Evolutionary conservation across 2,113 vertebrate species (phyloP).

Genomic region (Candoia aspera): DNA sequence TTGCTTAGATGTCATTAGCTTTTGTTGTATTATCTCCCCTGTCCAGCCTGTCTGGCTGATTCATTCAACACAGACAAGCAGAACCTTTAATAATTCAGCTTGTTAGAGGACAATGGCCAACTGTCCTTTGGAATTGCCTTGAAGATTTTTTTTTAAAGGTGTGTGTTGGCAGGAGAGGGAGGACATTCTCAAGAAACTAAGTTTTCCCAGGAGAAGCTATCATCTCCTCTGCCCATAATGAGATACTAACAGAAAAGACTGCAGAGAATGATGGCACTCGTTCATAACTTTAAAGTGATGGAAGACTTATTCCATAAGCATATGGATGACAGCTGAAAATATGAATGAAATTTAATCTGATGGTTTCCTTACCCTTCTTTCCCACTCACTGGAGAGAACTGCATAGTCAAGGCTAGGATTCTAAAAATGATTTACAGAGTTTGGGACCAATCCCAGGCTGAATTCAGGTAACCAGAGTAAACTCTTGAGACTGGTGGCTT

Average conservation of each 20-base stretch:
- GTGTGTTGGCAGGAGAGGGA: background rate
- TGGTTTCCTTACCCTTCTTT: background rate
- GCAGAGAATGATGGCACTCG: background rate
- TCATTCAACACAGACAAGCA: background rate
- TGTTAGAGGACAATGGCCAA: background rate
- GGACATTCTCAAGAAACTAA: background rate
- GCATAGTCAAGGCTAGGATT: background rate
- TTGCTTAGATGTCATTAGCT: background rate
- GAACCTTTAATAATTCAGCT: conserved; percentile 24
- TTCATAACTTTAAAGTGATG: background rate
- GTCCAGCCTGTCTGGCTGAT: conserved; percentile 17
- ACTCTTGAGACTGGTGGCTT: background rate
- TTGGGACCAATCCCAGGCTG: background rate
- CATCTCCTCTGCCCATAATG: background rate
- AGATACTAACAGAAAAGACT: background rate
- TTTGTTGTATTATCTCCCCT: conserved; percentile 28
- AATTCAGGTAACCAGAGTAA: background rate
- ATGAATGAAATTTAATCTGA: background rate
- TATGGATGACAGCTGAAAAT: background rate
- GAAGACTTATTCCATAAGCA: background rate
- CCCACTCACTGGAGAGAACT: background rate
- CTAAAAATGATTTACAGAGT: background rate
- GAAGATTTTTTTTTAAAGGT: conserved; percentile 15
- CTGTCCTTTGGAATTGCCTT: conserved; percentile 24
- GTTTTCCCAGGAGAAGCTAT: conserved; percentile 8